Evolutionary conservation across 2,888 invertebrate species (phyloP), one percentile per base, ranked within the genome.

Genomic region (Eubasilissa splendida): DNA sequence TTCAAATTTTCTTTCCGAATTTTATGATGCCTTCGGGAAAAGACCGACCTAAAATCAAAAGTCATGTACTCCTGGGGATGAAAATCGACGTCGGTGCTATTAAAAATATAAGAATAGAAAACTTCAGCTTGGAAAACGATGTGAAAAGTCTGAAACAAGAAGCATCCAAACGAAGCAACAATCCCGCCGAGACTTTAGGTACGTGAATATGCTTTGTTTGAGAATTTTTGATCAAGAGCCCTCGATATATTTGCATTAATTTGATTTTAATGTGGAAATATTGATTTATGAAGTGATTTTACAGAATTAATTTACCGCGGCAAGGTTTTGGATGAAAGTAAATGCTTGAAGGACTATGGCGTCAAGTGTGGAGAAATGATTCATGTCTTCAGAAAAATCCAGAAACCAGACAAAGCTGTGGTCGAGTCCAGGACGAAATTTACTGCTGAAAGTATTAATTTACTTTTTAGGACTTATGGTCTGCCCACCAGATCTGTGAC

Each of bases 101-200:
- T n/a, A 78, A 78, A 74, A 74, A 59, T 31, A 22, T 65, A 14
- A 58, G 60, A 68, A 54, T 77, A 9, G 53, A 52, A 12, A 78
- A 81, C 86, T 89, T 93, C 77, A 89, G 92, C 80, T 87, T 94
- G 33, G 92, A 93, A 71, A 90, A 90, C 54, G 93, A 93, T 85
- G 92, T 94, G 0, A 90, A 91, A 80, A 86, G 87, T 71, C 87
- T 95, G 2, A 93, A 91, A 88, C 87, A 86, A 79, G 91, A 92
- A 86, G 92, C 92, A 82, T 92, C 92, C 80, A 90, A 89, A 85
- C 91, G 90, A 86, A 87, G 91, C 58, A 92, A 92, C 85, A 85
- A 93, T 31, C 89, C 92, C 5, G 91, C 91, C 80, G 88, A 92
- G 81, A 90, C 90, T 52, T 88, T 93, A 84, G 93, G 93, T 93